phyloP scores from a whole-genome alignment of 2,888 invertebrate genomes.

The Deilephila elpenor region DNA sequence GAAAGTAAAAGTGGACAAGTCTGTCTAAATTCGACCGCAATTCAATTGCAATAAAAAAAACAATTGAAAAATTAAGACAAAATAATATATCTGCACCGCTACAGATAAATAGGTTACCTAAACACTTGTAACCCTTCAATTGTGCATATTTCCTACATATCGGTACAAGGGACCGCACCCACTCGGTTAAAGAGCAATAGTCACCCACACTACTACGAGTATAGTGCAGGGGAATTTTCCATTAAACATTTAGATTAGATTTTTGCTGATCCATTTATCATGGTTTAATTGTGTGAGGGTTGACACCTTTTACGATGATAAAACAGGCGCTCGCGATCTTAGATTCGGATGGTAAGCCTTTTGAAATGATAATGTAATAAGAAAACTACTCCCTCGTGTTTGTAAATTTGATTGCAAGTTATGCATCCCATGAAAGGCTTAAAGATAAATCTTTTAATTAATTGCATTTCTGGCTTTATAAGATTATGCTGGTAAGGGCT shows the following conservation, averaged over 20 bases:
- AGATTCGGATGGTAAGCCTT: conserved; percentile 68
- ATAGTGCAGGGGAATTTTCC: conserved; percentile 78
- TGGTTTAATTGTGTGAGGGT: conserved; percentile 79
- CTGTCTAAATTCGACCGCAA: background rate
- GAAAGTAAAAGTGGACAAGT: background rate
- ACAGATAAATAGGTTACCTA: conserved; percentile 6
- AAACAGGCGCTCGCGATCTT: conserved; percentile 47
- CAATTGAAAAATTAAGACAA: conserved; percentile 7
- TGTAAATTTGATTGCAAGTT: background rate
- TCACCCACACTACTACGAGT: conserved; percentile 42
- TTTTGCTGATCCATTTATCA: conserved; percentile 83
- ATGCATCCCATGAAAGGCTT: background rate
- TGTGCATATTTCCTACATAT: conserved; percentile 8
- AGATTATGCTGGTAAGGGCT: no score
- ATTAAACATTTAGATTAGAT: conserved; percentile 85
- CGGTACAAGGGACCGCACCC: conserved; percentile 8
- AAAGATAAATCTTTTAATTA: no score
- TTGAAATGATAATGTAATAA: conserved; percentile 75
- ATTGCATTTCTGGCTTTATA: no score
- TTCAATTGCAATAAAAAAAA: background rate
- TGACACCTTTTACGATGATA: conserved; percentile 63
- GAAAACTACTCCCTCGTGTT: background rate
- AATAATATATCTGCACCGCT: background rate
- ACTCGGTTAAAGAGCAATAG: conserved; percentile 32
- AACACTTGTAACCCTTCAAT: conserved; percentile 20